A percentile compares a stretch with the other conserved stretches of the same genome.
Evolutionary conservation across 30 jellyfish, hydroid and myxozoan genomes (phyloP).

Genomic region (Turritopsis rubra): DNA sequence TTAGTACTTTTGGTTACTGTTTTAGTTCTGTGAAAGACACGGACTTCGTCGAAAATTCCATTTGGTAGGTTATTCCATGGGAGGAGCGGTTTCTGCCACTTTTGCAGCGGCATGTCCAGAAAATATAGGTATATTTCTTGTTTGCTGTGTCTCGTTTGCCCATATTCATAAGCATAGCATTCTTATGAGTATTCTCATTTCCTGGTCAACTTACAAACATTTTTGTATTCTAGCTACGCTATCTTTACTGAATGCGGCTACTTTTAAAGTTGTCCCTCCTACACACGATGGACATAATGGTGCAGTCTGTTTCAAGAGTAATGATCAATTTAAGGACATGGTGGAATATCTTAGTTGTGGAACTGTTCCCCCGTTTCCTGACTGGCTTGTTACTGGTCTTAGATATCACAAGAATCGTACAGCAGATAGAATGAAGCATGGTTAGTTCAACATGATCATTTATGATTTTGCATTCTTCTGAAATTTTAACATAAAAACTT

Average conservation of each 20-base stretch:
- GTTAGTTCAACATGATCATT: no score
- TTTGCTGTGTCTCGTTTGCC: no score
- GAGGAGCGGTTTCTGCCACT: slow-evolving; percentile 3
- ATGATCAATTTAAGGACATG: neutral
- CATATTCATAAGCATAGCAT: neutral
- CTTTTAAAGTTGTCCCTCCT: neutral
- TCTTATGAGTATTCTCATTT: no score
- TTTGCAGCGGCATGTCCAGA: slow-evolving; percentile 20
- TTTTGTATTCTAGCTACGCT: neutral
- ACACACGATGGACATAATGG: neutral
- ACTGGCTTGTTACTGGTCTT: neutral
- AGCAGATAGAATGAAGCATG: neutral
- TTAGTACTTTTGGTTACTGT: no score
- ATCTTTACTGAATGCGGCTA: neutral
- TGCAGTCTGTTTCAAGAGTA: neutral
- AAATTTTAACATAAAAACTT: no score
- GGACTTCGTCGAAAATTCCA: slow-evolving; percentile 16
- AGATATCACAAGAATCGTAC: neutral
- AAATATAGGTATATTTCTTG: slow-evolving; percentile 1
- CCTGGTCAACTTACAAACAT: neutral
- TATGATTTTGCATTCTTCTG: no score
- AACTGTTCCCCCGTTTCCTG: neutral
- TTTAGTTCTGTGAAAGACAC: slow-evolving; percentile 7
- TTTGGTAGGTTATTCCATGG: slow-evolving; percentile 28
- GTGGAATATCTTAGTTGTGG: neutral